Base-by-base conservation (phyloP, 2,888 invertebrate species). In the Cistogaster globosa region DNA sequence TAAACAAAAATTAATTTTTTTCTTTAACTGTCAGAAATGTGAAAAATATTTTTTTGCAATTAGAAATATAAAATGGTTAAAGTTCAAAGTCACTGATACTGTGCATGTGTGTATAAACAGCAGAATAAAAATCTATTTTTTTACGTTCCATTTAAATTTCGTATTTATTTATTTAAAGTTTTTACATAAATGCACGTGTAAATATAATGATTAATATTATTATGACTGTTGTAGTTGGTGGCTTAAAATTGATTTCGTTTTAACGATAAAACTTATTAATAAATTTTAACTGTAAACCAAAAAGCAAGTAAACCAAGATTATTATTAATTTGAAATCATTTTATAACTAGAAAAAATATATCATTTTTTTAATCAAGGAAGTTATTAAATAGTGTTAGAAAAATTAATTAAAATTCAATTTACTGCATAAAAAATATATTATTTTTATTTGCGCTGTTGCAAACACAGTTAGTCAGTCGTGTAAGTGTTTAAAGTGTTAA, bases 11-110 rank as follows among this genome's bases (percentile, higher is more conserved):
- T 26, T 26, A 26, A 26, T 26, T 18, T 57, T 38, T 72, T 62
- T 51, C 20, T 36, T 26, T 12, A 58, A 60, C 60, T 62, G 51
- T 72, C 51, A 72, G 58, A 45, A 26, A 51, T 32, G 20, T 51
- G 32, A 51, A 51, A 68, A 62, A 42, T 48, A 71, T 14, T 42
- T 51, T 38, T 83, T 55, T 77, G 55, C 62, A 26, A 42, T 58
- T 22, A 69, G 57, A 65, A 51, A 58, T 14, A 69, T 42, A 48
- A 69, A 77, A 72, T 45, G 77, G 72, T 67, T 77, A 77, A 83
- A 83, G 82, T 83, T 83, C 82, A 83, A 83, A 83, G 82, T 83
- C 82, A 83, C 71, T 71, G 32, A 2, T n/a, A n/a, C 58, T 26
- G 36, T n/a, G 26, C 22, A 57, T 9, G 14, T 14, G 26, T 9